Evolutionary conservation across 2,113 vertebrate genomes (phyloP), one percentile per base, ranked within the genome.

Genomic region (Prionailurus bengalensis): DNA sequence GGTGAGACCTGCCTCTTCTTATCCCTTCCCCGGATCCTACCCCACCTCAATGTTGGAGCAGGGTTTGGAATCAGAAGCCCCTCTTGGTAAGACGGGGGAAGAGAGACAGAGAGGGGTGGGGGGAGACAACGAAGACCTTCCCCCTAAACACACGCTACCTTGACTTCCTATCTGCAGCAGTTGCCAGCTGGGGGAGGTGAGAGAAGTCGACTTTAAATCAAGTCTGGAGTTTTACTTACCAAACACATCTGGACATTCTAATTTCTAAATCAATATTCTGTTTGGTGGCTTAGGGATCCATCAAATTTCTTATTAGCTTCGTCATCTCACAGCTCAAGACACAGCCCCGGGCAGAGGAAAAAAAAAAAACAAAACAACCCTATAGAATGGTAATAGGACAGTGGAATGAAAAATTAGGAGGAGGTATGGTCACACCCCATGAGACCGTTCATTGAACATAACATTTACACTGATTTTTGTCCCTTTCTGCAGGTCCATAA

Each of bases 241-340:
- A 66, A 82, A 73, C 33, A 2, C 19, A 45, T 27, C 9, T 55
- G 19, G 39, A 76, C 23, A 29, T 33, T 85, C 23, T 51, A 53
- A 92, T 83, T 87, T 93, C 51, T 81, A 85, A 94, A 95, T 23
- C 45, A 83, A 70, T 39, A 91, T 78, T 97, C 31, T 83, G 16
- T 68, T 61, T 89, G 27, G 39, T 71, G 81, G 95, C 21, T 61
- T 33, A 23, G 85, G 48, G 16, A 63, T 61, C n/a, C 51, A 1
- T 27, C 45, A 25, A 8, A n/a, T 10, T 31, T 70, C 19, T 15
- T 70, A 19, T 71, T n/a, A 84, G 71, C 65, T 58, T 53, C 53
- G 4, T 68, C 21, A 36, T 27, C 25, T 58, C 48, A 74, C 7
- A 76, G 27, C 29, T 17, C 21, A 74, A 91, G 65, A 78, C 45